A percentile compares a stretch with the other conserved stretches of the same genome.
phyloP scores from a whole-genome alignment of 2,888 invertebrate genomes.

The Stenodera caucasica region DNA sequence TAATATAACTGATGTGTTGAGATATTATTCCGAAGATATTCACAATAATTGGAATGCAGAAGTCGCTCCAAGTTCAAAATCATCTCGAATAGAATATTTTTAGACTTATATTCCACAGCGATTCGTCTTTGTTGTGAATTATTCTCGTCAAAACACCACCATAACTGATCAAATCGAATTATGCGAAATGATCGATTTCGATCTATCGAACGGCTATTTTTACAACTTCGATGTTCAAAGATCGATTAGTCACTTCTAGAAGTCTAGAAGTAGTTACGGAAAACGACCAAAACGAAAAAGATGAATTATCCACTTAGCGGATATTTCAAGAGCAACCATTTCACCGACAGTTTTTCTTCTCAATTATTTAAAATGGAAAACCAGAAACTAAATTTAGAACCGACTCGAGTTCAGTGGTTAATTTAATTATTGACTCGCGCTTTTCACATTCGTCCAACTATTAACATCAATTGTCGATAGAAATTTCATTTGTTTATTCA shows the following conservation, averaged over 20 bases:
- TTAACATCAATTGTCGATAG: not conserved
- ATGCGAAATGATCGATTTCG: too few relatives aligned
- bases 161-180: not conserved
- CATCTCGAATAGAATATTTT: not conserved
- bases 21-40: not conserved
- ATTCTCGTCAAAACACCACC: conserved; percentile 1
- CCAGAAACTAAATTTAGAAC: not conserved
- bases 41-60: not conserved
- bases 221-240: too few relatives aligned
- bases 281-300: not conserved
- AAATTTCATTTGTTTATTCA: not conserved
- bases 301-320: not conserved
- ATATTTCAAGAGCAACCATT: not conserved
- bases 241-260: not conserved
- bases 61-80: not conserved
- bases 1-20: not conserved
- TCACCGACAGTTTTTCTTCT: not conserved
- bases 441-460: not conserved
- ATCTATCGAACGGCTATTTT: too few relatives aligned
- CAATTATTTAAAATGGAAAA: too few relatives aligned
- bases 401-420: too few relatives aligned
- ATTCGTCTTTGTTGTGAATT: not conserved
- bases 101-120: not conserved
- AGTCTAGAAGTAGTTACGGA: not conserved
- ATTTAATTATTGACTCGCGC: not conserved